Conservation (phyloP, 2,113 vertebrate genomes). For the Phylloscopus trochilus region DNA sequence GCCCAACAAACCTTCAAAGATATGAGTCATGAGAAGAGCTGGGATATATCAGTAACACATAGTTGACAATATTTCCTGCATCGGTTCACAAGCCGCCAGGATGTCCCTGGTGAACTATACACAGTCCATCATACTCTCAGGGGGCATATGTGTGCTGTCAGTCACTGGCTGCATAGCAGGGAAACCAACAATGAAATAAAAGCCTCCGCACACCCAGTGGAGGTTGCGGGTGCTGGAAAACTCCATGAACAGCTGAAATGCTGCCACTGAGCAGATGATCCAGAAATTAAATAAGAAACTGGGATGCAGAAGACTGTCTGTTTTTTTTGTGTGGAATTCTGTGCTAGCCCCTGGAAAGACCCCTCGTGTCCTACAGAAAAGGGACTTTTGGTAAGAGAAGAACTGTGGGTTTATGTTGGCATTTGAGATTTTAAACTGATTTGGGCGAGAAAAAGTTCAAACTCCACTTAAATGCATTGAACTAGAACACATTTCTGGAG, state of each 20-base stretch:
- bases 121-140: neutral
- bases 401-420: neutral
- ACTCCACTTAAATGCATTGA: neutral
- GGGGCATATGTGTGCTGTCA: constrained; percentile 35
- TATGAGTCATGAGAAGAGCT: constrained; percentile 51
- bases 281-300: neutral
- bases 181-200: constrained; percentile 26
- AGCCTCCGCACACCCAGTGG: neutral
- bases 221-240: neutral
- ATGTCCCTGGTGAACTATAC: constrained; percentile 6
- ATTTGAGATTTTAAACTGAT: constrained; percentile 1
- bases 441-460: neutral
- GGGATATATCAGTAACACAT: constrained; percentile 59
- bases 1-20: neutral
- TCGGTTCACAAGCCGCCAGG: neutral
- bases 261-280: neutral
- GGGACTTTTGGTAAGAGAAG: neutral
- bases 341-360: neutral
- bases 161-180: neutral
- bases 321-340: neutral
- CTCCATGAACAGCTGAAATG: neutral
- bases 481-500: neutral
- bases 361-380: neutral
- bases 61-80: constrained; percentile 56
- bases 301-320: neutral